Evolutionary conservation across 2,113 vertebrate genomes (phyloP), one percentile per base, ranked within the genome.

Genomic region (Vimba vimba): DNA sequence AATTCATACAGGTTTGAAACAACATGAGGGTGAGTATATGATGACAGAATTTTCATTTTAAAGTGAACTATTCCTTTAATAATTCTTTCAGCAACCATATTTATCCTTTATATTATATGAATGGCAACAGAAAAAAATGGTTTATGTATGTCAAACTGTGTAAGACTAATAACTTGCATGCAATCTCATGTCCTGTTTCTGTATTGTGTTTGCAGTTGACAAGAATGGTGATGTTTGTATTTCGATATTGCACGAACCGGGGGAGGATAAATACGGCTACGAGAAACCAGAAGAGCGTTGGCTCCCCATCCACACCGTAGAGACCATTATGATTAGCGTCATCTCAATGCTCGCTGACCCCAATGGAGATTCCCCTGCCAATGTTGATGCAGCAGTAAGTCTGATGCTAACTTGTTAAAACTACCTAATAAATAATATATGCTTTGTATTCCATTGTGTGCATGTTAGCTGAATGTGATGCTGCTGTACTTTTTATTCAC

Each of bases 321-420:
- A 99, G 93, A 99, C 98, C 75, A 99, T 99, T 74, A 99, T 99
- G 97, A 99, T 99, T 93, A 99, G 97, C 90, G 98, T 99, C 92
- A 99, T 99, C 94, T 99, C 98, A 90, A 99, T 99, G 98, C 94
- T 99, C 93, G 98, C 98, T 88, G 98, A 99, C 93, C 98, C 98
- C 89, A 99, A 99, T 85, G 97, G 98, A 79, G 98, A 99, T 92
- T 99, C 98, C 47, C 98, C 98, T 86, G 98, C 98, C 85, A 99
- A 99, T 19, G 98, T 99, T 50, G 98, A 99, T 30, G 98, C 98
- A 93, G 98, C 98, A 92, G 98, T 99, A 97, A 96, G 97, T 87
- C 19, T 4, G 5, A 60, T 21, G 60, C 2, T 52, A 36, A 11
- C 23, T 64, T 82, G 33, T 77, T 47, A 2, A 47, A 50, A 5